Evolutionary conservation across 2,888 invertebrate genomes (phyloP).

Genomic region (Eilema sororculum): DNA sequence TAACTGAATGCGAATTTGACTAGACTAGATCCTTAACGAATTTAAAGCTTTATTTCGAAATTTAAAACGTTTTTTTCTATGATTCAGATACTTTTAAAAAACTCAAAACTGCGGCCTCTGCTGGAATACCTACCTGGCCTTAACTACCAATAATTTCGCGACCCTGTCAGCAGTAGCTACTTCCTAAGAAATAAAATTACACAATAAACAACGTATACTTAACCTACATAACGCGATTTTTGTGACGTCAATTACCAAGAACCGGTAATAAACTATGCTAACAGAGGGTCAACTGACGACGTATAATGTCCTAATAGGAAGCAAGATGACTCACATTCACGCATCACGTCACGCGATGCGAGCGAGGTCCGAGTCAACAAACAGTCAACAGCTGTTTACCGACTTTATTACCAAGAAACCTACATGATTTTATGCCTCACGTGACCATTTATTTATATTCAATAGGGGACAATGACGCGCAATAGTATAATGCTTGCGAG

Average conservation of each 20-base stretch:
- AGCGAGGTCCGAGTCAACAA: not conserved
- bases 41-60: too few species aligned
- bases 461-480: not conserved
- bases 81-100: too few species aligned
- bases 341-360: not conserved
- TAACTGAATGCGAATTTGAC: too few species aligned
- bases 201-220: not conserved
- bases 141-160: not conserved
- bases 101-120: too few species aligned
- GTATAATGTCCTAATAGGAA: slow-evolving; percentile 2
- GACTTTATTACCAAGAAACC: not conserved
- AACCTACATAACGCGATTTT: not conserved
- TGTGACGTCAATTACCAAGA: slow-evolving; percentile 14
- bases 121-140: too few species aligned
- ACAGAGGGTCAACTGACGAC: not conserved
- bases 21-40: too few species aligned
- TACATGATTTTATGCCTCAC: not conserved
- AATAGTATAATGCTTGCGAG: too few species aligned
- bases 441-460: not conserved
- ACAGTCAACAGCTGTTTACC: not conserved
- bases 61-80: too few species aligned
- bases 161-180: not conserved
- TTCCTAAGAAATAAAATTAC: not conserved
- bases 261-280: slow-evolving; percentile 1
- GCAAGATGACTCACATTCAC: not conserved